Percentiles rank a stretch among this genome's conserved stretches.
phyloP scores from a whole-genome alignment of 2,888 invertebrate species.

The Stenotaenia linearis region DNA sequence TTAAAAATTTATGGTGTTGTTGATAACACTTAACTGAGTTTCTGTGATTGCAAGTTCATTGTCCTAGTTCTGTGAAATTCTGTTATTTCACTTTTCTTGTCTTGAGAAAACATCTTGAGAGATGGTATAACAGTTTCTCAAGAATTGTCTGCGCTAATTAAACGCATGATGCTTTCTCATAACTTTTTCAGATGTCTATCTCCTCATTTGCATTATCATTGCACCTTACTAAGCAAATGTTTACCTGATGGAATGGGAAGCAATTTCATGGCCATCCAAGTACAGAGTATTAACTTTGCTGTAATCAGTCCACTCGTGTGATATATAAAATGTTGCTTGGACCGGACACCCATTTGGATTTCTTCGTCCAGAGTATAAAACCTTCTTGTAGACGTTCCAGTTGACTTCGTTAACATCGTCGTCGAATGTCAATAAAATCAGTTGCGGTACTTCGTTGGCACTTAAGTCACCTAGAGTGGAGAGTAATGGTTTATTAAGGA shows the following conservation, averaged over 20 bases:
- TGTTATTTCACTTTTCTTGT: constrained; percentile 2
- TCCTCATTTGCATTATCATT: neutral
- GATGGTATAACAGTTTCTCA: neutral
- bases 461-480: constrained; percentile 62
- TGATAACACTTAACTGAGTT: neutral
- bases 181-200: neutral
- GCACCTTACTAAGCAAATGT: neutral
- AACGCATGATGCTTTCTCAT: neutral
- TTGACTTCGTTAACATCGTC: constrained; percentile 93
- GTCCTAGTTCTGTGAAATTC: neutral
- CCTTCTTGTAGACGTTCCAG: constrained; percentile 80
- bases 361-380: constrained; percentile 81
- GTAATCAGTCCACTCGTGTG: constrained; percentile 99
- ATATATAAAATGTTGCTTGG: constrained; percentile 89
- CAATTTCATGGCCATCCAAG: constrained; percentile 92
- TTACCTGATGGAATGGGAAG: constrained; percentile 80
- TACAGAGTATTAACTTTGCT: constrained; percentile 94
- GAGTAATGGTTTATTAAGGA: neutral
- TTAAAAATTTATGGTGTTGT: neutral
- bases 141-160: neutral
- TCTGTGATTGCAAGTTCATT: neutral
- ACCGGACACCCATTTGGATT: constrained; percentile 91
- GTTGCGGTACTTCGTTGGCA: constrained; percentile 79
- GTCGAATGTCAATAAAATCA: constrained; percentile 86
- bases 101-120: neutral